Evolutionary conservation across 2,113 vertebrate genomes (phyloP), one percentile per base, ranked within the genome.

Genomic region (Odontophorus gujanensis): DNA sequence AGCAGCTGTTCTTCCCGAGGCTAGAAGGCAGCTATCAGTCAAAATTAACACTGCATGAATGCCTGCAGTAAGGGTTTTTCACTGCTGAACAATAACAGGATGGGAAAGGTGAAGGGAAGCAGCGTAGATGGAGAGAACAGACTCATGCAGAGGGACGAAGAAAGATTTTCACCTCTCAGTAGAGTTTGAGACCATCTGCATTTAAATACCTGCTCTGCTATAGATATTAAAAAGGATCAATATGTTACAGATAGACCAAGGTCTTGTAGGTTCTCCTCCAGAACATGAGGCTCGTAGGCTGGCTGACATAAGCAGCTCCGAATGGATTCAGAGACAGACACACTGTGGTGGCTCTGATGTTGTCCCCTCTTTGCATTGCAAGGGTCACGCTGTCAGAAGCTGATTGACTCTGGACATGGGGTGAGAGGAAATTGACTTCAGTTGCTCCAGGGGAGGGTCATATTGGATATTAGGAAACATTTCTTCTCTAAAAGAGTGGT

Each of bases 1-100:
- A 89, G 87, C 87, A 93, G 72, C 62, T 95, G 85, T 62, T 93
- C 67, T 75, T 91, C 53, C 89, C 38, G 53, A 73, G 89, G 82
- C 74, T 92, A 86, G 85, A 63, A 93, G 69, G 69, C 89, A 81
- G 59, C 48, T 68, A 73, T 89, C 86, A 48, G 22, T 84, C 82
- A 87, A 77, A 87, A 87, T 72, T 65, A 81, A 65, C 48, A 45
- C 77, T 72, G 73, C 63, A 30, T 48, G 63, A 55, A 47, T 1
- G 78, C 58, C 78, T 65, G 47, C 7, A 1, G 26, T 43, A 53
- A 81, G 40, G 66, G 34, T 1, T 74, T 65, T 59, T 85, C 45
- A n/a, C 15, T 63, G 58, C 59, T 1, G 3, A 92, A 25, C 47
- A 51, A 30, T 24, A 63, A 73, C 26, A 59, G 55, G 11, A 18